phyloP scores from a whole-genome alignment of 2,797 vertebrate species.

The Brachyalestes nurse region DNA sequence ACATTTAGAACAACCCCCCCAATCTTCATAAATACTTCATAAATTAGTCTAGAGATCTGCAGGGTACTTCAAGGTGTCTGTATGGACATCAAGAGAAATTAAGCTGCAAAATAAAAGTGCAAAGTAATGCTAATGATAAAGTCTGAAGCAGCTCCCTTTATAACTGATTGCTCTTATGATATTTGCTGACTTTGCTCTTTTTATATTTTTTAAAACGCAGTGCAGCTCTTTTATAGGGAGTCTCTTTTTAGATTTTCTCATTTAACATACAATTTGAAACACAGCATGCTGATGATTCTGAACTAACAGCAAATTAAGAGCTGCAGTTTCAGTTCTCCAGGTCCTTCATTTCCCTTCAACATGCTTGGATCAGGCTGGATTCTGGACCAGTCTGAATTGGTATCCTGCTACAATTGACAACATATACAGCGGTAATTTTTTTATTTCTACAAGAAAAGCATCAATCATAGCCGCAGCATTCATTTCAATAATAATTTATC shows the following conservation, averaged over 20 bases:
- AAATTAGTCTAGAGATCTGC: neutral
- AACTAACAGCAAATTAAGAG: neutral
- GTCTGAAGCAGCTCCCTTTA: neutral
- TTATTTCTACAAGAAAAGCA: neutral
- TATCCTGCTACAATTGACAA: neutral
- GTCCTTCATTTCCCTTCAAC: neutral
- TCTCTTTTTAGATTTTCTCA: neutral
- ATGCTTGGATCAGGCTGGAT: neutral
- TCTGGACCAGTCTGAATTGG: neutral
- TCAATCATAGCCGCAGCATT: neutral
- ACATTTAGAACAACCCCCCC: conserved; percentile 27
- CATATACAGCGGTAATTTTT: neutral
- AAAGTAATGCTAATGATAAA: conserved; percentile 6
- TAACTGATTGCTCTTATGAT: neutral
- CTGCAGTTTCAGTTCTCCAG: neutral
- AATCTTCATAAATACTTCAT: conserved; percentile 36
- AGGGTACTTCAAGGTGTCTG: conserved; percentile 20
- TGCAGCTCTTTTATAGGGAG: neutral
- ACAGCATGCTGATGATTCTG: no score
- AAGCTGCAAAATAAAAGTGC: neutral
- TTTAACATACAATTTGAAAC: no score
- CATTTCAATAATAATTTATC: neutral
- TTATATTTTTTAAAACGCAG: neutral
- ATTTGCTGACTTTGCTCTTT: neutral
- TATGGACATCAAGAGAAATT: neutral